A percentile compares a stretch with the other conserved stretches of the same genome.
These are phyloP conservation scores for Microdon myrmicae DNA, from an alignment of 2,888 invertebrate genomes.

Conservation along the genomic window DNA sequence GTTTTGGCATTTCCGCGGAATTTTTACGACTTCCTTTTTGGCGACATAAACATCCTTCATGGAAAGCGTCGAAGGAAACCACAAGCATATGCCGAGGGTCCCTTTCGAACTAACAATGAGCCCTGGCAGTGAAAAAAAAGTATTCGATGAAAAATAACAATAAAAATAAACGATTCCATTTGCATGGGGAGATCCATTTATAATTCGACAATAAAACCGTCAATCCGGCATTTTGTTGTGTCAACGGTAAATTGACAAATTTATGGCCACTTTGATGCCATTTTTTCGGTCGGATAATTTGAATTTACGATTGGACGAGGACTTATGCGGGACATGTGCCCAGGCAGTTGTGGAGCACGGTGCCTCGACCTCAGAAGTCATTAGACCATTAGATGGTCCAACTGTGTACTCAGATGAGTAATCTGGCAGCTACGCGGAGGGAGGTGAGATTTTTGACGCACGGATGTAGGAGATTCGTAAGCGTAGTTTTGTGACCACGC, in stretches of 20 bases:
- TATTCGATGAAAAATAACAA: constrained; percentile 5
- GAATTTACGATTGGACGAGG: constrained; percentile 49
- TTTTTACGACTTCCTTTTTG: constrained; percentile 51
- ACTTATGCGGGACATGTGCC: constrained; percentile 39
- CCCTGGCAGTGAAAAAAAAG: constrained; percentile 1
- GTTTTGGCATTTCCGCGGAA: constrained; percentile 43
- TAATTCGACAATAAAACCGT: constrained; percentile 52
- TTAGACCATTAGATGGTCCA: no score
- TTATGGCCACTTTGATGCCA: constrained; percentile 50
- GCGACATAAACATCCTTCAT: constrained; percentile 36
- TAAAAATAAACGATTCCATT: no score
- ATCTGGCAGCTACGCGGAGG: no score
- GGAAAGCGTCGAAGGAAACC: constrained; percentile 4
- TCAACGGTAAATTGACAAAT: constrained; percentile 53
- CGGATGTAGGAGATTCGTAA: no score
- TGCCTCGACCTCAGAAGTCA: no score
- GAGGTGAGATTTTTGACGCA: no score
- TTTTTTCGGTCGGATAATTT: constrained; percentile 51
- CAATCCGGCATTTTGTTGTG: constrained; percentile 52
- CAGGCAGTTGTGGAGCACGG: constrained; percentile 11
- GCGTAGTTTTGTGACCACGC: no score
- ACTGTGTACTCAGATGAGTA: no score
- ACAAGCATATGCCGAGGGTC: background rate
- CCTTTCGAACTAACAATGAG: constrained; percentile 9
- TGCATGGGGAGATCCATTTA: no score